Conservation (phyloP, 2,797 vertebrate species). For the Anomalospiza imberbis region DNA sequence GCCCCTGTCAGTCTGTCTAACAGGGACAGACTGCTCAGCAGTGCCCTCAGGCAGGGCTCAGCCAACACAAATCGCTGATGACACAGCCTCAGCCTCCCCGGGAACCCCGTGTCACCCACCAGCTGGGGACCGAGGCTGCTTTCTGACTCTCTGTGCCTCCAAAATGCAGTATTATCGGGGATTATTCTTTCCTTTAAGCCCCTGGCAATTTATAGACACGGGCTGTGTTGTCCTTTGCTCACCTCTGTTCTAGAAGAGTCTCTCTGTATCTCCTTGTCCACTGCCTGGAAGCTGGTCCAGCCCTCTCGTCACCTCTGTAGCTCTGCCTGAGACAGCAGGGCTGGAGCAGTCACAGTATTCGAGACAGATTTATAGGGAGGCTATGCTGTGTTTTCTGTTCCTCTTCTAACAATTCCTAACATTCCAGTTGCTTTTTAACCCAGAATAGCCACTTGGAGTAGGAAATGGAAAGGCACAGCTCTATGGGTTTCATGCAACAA, state of each 20-base stretch:
- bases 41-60: neutral
- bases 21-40: too few species aligned
- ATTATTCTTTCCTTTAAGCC: neutral
- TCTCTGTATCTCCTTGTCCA: fast-evolving
- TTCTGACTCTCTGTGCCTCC: neutral
- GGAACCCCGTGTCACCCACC: fast-evolving
- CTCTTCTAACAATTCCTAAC: neutral
- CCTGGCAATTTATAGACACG: fast-evolving
- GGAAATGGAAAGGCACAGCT: neutral
- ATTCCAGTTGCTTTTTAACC: conserved; percentile 3
- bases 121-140: neutral
- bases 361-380: neutral
- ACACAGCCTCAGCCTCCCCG: neutral
- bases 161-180: neutral
- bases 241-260: neutral
- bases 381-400: conserved; percentile 27
- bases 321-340: neutral
- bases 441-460: neutral
- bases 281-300: neutral
- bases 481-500: neutral
- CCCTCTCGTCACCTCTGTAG: neutral
- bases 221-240: neutral
- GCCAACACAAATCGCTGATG: neutral
- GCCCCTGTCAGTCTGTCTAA: neutral
- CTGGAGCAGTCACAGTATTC: neutral